Evolutionary conservation across 1,140 invertebrate genomes (phyloP), one percentile per base, ranked within the genome.

Genomic region (Plutomurus gul): DNA sequence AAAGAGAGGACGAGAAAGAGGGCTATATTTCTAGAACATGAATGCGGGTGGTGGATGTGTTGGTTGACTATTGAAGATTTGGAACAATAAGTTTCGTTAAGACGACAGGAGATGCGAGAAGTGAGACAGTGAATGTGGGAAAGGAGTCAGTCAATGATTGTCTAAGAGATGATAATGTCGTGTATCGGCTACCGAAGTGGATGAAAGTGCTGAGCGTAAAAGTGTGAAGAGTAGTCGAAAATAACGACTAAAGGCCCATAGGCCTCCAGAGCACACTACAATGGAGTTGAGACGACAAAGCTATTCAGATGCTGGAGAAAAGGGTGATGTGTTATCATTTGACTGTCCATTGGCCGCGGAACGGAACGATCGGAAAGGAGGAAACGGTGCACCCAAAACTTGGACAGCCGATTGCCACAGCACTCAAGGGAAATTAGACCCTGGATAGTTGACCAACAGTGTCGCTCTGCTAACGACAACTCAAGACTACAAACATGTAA

Each of bases 391-490:
- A 82, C 77, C 81, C 74, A 79, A 77, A 81, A 79, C 51, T 76
- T 76, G 77, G 77, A 77, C 77, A 65, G 27, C 16, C 72, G 74
- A 76, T 74, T 77, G 73, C 60, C 81, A 84, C 77, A 78, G 81
- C 81, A 84, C 83, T 84, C 83, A 80, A 82, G 83, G 83, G 83
- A 84, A 84, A 84, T 84, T 84, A 84, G 83, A 74, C 75, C 76
- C 78, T 70, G 56, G 77, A 40, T 74, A 78, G 60, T 80, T 81
- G 79, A 81, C 82, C 79, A 77, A 79, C 77, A 81, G 40, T 60
- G 25, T 22, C 25, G 18, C 36, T 27, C 37, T 46, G 4, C 70
- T 39, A 78, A 75, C 73, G 80, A 73, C 80, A 70, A 72, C 56
- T 74, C 49, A 30, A 13, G 76, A 74, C 80, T 81, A 78, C 80